phyloP scores from a whole-genome alignment of 2,888 invertebrate genomes.

The Mermis nigrescens region DNA sequence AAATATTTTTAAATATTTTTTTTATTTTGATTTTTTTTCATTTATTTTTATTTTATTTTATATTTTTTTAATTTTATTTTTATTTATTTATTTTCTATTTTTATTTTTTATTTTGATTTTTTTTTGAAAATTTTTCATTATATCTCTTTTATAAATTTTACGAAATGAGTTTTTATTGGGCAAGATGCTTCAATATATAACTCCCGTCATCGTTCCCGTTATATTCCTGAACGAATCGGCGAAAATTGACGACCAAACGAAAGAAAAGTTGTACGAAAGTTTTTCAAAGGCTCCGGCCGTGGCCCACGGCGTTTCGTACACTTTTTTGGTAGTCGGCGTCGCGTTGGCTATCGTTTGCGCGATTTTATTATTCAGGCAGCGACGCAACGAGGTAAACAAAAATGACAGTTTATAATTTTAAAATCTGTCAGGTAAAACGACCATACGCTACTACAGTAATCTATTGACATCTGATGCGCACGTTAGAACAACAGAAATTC shows the following conservation, averaged over 20 bases:
- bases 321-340: not conserved
- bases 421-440: no score
- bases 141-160: not conserved
- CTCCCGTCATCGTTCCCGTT: not conserved
- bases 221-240: not conserved
- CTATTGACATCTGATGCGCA: no score
- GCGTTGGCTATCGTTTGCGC: not conserved
- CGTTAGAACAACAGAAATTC: no score
- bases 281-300: not conserved
- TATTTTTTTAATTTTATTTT: not conserved
- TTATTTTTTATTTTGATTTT: not conserved
- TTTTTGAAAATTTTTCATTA: not conserved
- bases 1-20: not conserved
- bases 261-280: not conserved
- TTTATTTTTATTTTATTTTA: not conserved
- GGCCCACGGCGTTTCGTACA: not conserved
- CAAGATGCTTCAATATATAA: not conserved
- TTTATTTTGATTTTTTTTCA: not conserved
- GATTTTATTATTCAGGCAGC: not conserved
- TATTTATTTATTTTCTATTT: not conserved
- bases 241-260: not conserved
- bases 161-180: not conserved
- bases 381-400: not conserved
- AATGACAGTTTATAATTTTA: not conserved
- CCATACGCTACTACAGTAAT: no score